Conservation (phyloP, 2,797 vertebrate genomes). For the Oreochromis grahami region DNA sequence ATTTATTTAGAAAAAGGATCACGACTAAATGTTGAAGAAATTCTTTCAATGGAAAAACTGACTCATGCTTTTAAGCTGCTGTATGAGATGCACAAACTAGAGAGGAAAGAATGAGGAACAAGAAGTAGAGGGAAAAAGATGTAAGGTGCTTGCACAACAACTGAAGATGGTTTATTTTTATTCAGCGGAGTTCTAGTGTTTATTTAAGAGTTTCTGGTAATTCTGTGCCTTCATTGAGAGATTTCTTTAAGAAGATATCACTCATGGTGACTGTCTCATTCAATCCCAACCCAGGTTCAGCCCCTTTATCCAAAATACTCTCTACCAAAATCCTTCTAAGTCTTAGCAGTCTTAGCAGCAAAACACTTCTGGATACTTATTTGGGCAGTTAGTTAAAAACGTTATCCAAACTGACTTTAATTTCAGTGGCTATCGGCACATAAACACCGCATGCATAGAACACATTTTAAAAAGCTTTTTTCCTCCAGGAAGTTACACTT, state of each 20-base stretch:
- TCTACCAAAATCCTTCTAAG: neutral
- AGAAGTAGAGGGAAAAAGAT: accelerated
- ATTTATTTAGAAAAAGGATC: neutral
- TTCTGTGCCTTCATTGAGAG: neutral
- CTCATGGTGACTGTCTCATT: neutral
- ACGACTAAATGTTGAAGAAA: neutral
- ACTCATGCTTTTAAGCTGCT: neutral
- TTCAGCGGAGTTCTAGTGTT: neutral
- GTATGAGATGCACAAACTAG: neutral
- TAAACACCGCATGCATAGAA: neutral
- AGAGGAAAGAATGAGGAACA: neutral
- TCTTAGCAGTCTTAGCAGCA: neutral
- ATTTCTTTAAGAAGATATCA: neutral
- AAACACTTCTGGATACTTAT: neutral
- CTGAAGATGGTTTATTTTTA: neutral
- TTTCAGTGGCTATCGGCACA: neutral
- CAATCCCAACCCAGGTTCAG: neutral
- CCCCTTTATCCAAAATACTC: neutral
- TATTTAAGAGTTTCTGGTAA: neutral
- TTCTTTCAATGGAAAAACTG: neutral
- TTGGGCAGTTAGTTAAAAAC: neutral
- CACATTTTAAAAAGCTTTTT: neutral
- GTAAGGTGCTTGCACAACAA: neutral
- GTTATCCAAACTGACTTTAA: neutral
- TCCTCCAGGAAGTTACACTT: neutral